Conservation (phyloP, 2,797 vertebrate species). For the Rhabdomys pumilio region DNA sequence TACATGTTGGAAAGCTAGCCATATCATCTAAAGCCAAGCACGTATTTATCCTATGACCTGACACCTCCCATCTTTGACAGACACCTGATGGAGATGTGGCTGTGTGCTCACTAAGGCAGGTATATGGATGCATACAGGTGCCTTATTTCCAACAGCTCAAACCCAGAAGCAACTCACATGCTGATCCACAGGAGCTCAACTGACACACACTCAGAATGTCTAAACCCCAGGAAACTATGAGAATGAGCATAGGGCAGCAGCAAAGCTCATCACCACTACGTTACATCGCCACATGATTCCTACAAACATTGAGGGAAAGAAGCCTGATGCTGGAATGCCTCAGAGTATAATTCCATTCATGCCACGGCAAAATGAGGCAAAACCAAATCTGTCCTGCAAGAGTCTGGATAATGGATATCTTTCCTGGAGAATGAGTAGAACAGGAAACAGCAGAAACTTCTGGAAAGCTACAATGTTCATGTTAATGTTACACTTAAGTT, state of each 20-base stretch:
- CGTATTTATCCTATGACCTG: background rate
- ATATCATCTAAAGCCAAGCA: background rate
- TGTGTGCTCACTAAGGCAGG: background rate
- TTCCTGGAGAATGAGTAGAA: background rate
- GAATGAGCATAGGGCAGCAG: background rate
- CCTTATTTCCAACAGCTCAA: background rate
- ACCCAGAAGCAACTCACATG: constrained; percentile 5
- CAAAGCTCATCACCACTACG: background rate
- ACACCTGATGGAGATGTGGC: background rate
- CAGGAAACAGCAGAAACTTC: background rate
- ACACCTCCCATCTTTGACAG: background rate
- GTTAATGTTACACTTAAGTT: background rate
- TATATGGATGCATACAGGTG: background rate
- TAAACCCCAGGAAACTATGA: background rate
- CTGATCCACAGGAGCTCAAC: background rate
- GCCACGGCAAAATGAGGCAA: background rate
- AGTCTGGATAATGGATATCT: too few species aligned
- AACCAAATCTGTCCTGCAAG: background rate
- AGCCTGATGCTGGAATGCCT: background rate
- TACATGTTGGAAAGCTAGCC: background rate
- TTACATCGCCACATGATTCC: background rate
- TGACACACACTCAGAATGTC: too few species aligned
- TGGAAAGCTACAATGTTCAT: background rate
- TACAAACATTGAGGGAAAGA: background rate
- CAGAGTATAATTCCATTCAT: background rate